Percentiles rank a stretch among this genome's conserved stretches.
These are phyloP conservation scores for Drosophila yakuba DNA, from an alignment of 1,140 invertebrate species.

Conservation along the genomic window DNA sequence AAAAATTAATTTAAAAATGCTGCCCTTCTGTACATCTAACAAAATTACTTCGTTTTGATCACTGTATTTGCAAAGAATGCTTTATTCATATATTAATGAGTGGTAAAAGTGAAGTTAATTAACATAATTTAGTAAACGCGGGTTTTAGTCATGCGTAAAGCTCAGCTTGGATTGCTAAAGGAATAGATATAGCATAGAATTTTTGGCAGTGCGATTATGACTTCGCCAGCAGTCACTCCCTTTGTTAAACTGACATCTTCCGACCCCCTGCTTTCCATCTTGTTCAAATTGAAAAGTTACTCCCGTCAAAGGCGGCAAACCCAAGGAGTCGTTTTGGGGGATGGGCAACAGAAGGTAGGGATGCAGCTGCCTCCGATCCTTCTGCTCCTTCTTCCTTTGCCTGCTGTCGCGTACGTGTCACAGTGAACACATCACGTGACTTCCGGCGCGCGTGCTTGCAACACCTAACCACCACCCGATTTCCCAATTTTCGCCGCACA, in stretches of 20 bases:
- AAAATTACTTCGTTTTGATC: too few species aligned
- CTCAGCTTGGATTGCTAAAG: too few species aligned
- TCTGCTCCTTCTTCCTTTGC: constrained; percentile 22
- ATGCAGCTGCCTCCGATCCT: constrained; percentile 31
- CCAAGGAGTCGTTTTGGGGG: neutral
- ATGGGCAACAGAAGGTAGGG: constrained; percentile 1
- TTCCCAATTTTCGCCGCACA: neutral
- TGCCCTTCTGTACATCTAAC: too few species aligned
- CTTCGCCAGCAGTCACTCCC: constrained; percentile 13
- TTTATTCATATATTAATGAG: too few species aligned
- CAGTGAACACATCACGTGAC: constrained; percentile 80
- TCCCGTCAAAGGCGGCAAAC: constrained; percentile 47
- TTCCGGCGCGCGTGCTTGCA: constrained; percentile 75
- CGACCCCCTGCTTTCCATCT: constrained; percentile 40
- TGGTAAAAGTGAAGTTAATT: too few species aligned
- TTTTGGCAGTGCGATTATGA: constrained; percentile 2
- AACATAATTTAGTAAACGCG: too few species aligned
- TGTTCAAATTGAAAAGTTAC: constrained; percentile 77
- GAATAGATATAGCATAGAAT: neutral
- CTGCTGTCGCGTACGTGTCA: constrained; percentile 79
- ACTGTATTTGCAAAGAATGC: too few species aligned
- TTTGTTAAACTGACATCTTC: constrained; percentile 21
- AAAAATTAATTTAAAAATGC: too few species aligned
- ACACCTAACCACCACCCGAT: constrained; percentile 58
- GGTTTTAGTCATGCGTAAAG: too few species aligned